phyloP scores from a whole-genome alignment of 2,113 vertebrate species.

The Baryphthengus martii region DNA sequence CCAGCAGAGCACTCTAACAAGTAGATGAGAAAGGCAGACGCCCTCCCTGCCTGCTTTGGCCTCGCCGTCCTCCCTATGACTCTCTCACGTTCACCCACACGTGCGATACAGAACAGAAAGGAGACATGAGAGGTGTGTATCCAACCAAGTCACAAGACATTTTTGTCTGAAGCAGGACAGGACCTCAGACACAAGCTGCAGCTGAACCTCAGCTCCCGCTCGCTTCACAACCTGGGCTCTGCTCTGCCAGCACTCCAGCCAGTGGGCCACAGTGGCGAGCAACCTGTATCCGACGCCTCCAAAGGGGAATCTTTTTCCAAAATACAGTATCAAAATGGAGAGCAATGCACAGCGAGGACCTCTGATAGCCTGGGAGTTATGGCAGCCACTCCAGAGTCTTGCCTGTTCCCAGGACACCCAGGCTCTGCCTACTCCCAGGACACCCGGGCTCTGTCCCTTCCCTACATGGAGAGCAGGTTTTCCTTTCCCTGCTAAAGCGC shows the following conservation, averaged over 20 bases:
- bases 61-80: background rate
- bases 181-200: background rate
- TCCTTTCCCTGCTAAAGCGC: accelerated
- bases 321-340: background rate
- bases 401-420: background rate
- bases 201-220: background rate
- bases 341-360: background rate
- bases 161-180: background rate
- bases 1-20: background rate
- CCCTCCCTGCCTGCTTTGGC: background rate
- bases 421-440: background rate
- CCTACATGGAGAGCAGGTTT: background rate
- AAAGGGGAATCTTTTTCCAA: background rate
- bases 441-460: background rate
- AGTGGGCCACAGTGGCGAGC: background rate
- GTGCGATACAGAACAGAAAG: background rate
- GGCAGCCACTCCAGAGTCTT: background rate
- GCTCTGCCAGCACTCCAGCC: background rate
- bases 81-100: background rate
- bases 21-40: background rate
- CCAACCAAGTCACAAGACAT: background rate
- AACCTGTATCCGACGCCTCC: background rate
- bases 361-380: background rate
- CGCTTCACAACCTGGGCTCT: background rate
- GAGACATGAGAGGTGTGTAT: background rate